These are phyloP conservation scores for Tachycineta bicolor DNA, from an alignment of 2,113 vertebrate species.

Conservation along the genomic window DNA sequence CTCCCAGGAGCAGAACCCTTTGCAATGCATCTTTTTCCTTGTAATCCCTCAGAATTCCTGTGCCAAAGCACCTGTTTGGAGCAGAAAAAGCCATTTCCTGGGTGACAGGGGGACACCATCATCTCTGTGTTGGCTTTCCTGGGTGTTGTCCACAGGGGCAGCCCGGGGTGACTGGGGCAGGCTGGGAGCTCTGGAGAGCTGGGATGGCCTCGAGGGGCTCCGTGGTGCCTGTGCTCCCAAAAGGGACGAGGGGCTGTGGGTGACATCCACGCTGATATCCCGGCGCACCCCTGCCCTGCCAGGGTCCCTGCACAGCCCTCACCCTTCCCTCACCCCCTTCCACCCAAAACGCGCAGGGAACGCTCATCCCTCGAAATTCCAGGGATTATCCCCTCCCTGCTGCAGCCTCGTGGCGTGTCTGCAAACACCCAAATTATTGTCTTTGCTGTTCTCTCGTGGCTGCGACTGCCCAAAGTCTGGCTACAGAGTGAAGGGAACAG, in stretches of 20 bases:
- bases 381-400: neutral
- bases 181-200: neutral
- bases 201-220: neutral
- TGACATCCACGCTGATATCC: accelerated
- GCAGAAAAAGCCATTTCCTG: neutral
- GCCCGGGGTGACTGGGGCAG: neutral
- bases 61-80: neutral
- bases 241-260: neutral
- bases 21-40: neutral
- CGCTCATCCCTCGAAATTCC: neutral
- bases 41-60: neutral
- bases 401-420: neutral
- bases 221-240: accelerated
- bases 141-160: neutral
- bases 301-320: neutral
- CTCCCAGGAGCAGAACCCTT: neutral
- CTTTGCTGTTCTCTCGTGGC: neutral
- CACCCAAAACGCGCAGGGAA: accelerated
- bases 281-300: accelerated
- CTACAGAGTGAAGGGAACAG: neutral
- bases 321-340: neutral
- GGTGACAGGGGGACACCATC: no score
- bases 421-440: neutral
- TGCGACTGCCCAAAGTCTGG: neutral
- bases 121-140: neutral